Base-by-base conservation (phyloP, 2,797 vertebrate genomes). In the Rhyacichthys aspro region DNA sequence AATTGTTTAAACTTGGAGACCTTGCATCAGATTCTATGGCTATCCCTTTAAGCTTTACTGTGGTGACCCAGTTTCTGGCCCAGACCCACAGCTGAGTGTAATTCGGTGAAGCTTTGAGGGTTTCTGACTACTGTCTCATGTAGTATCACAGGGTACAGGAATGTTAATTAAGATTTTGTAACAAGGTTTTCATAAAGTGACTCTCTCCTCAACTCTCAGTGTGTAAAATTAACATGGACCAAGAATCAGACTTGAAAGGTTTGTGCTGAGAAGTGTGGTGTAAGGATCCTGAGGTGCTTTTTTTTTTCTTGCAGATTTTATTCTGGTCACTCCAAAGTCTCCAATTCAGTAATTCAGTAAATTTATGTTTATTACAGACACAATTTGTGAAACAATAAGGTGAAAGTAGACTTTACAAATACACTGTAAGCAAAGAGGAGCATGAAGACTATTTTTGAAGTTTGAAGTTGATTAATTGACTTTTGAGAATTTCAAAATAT, bases 31-130 rank as follows among this genome's bases (percentile, higher is more conserved):
- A 70, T 70, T 47, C 7, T 55, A 54, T 44, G 52, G 48, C 81
- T 83, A 76, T 78, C 68, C 53, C 86, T 88, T 89, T 91, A 90
- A 90, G 83, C 72, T 76, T 76, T 71, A 54, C 83, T 65, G 72
- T 59, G 72, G 57, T 91, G 90, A 91, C 91, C 90, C 89, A 93
- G 73, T 90, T 92, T 90, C 79, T 67, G 79, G 74, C 78, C 72
- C 76, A 84, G 80, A 81, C 83, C 78, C 74, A 79, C 41, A 42
- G 76, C 83, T 82, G 82, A 77, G 76, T 81, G 74, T 88, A 86
- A 92, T 87, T 89, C 81, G 78, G 72, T 66, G 72, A 71, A 75
- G 78, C 86, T 86, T 81, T 81, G 75, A 83, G 81, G 81, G 82
- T 88, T 86, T 90, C 81, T 64, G 67, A 86, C 74, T 75, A 72